Base-by-base conservation (phyloP, 2,888 invertebrate species). In the Tromatobia lineatoria region DNA sequence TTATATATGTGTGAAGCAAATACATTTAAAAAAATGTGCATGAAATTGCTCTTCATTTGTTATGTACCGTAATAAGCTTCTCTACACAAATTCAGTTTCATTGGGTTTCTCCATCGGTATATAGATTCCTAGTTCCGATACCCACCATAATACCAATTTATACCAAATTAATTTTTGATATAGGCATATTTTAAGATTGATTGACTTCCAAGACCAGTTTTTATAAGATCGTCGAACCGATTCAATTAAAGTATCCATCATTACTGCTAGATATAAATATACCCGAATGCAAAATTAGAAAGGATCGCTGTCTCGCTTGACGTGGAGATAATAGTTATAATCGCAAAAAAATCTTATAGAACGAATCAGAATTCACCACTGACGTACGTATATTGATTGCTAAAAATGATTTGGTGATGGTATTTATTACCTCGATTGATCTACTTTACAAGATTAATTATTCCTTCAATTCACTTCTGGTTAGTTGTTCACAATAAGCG, bases 321-420 rank as follows among this genome's bases (percentile, higher is more conserved):
- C 57, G 50, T 52, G 15, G 11, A 25, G 2, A 2, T 57, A 13
- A 15, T 57, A 34, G 7, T 10, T 38, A 8, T 38, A 10, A 38
- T 38, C 38, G 38, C 38, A 38, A 38, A 38, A 38, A 10, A 10
- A 70, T 8, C 69, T 52, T 11, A 50, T 11, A 70, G 38, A 50
- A 52, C 69, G 25, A 34, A 50, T 13, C 6, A 34, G 34, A 11
- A 11, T 29, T 18, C 69, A 29, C 23, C n/a, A 29, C 18, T 66
- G 79, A 20, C 42, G 54, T 42, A 42, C 23, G 54, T 42, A 25
- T 29, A 34, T 25, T 10, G 70, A 70, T 18, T 52, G 34, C 11
- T 13, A 73, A 59, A 57, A 77, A 59, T 69, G 29, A 73, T n/a
- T n/a, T n/a, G n/a, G n/a, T n/a, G n/a, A 47, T 11, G 25, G 11